Evolutionary conservation across 2,888 invertebrate genomes (phyloP).

Genomic region (Lasioglossum vierecki): DNA sequence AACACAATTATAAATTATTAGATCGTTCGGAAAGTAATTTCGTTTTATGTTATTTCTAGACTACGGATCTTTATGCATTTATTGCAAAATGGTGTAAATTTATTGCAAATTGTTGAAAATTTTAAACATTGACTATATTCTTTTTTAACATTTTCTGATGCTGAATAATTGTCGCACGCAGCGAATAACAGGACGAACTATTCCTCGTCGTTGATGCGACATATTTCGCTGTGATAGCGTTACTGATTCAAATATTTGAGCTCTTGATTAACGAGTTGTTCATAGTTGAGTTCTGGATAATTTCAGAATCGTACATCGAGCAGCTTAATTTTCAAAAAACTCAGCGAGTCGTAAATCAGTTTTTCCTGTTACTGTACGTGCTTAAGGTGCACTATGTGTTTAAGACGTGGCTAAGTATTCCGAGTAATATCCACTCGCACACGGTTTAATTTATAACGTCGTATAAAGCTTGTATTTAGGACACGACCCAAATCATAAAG

Average conservation of each 20-base stretch:
- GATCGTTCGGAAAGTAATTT: not conserved
- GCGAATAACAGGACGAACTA: not conserved
- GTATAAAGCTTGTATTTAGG: conserved; percentile 32
- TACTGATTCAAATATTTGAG: not conserved
- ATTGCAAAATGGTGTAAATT: too few relatives aligned
- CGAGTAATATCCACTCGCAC: conserved; percentile 11
- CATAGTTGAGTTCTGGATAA: not conserved
- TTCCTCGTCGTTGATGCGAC: not conserved
- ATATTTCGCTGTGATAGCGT: not conserved
- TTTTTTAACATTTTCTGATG: too few relatives aligned
- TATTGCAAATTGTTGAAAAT: too few relatives aligned
- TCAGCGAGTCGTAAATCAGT: too few relatives aligned
- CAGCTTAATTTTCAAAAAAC: too few relatives aligned
- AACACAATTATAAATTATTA: not conserved
- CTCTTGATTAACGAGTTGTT: not conserved
- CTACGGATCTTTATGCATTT: too few relatives aligned
- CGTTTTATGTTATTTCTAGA: too few relatives aligned
- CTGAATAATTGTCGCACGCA: not conserved
- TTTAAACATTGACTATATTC: too few relatives aligned
- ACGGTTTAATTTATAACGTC: conserved; percentile 35
- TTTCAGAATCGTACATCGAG: not conserved
- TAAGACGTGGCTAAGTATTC: not conserved
- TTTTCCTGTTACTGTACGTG: not conserved
- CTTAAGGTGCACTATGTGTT: not conserved
- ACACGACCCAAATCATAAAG: conserved; percentile 37